Evolutionary conservation across 2,113 vertebrate species (phyloP).

Genomic region (Diphyllodes magnificus): DNA sequence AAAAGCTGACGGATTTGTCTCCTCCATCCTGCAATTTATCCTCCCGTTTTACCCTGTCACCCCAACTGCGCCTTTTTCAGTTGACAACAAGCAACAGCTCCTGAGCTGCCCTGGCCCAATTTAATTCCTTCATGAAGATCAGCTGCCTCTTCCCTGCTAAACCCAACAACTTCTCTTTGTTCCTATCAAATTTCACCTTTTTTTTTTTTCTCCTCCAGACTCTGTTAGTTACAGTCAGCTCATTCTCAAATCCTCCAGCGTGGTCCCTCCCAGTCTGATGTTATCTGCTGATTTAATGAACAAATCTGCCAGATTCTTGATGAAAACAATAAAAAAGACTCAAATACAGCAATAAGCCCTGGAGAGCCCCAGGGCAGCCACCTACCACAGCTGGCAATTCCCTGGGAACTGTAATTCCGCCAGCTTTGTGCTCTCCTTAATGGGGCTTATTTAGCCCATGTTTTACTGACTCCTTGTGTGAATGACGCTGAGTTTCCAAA

Average conservation of each 20-base stretch:
- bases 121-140: not conserved
- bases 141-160: not conserved
- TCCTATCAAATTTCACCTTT: not conserved
- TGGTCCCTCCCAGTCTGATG: not conserved
- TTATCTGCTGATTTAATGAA: conserved; percentile 35
- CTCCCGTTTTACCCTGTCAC: not conserved
- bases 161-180: not conserved
- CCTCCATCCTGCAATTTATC: not conserved
- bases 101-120: not conserved
- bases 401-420: not conserved
- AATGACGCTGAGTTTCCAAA: not conserved
- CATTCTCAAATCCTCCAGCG: not conserved
- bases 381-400: conserved; percentile 11
- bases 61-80: not conserved
- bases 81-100: not conserved
- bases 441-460: not conserved
- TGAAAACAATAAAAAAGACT: not conserved
- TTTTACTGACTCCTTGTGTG: not conserved
- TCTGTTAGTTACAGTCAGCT: not conserved
- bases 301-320: not conserved
- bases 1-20: not conserved
- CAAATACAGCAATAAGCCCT: not conserved
- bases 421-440: not conserved
- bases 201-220: fast-evolving
- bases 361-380: conserved; percentile 28